Percentiles rank a stretch among this genome's conserved stretches.
phyloP scores from a whole-genome alignment of 1,140 invertebrate species.

The Parasteatoda tepidariorum region DNA sequence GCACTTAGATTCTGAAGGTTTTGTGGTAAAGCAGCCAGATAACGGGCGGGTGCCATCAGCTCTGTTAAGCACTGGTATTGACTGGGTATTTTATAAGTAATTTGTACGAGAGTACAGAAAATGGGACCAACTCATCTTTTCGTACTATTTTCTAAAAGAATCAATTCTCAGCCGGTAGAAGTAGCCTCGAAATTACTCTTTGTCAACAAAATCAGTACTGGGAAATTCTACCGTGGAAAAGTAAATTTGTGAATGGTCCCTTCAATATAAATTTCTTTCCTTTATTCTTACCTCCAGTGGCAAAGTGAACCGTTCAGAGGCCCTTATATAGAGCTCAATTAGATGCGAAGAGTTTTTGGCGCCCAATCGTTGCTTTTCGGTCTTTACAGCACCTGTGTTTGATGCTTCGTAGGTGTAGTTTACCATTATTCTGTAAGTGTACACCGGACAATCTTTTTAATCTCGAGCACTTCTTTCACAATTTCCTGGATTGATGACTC shows the following conservation, averaged over 20 bases:
- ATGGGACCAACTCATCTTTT: conserved; percentile 58
- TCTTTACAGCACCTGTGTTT: conserved; percentile 56
- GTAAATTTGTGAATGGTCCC: conserved; percentile 10
- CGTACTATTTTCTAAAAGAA: conserved; percentile 50
- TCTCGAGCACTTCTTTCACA: conserved; percentile 60
- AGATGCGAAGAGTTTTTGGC: conserved; percentile 53
- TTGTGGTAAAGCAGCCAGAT: conserved; percentile 54
- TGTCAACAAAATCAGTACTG: conserved; percentile 4
- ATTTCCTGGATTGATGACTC: conserved; percentile 60
- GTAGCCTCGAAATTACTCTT: conserved; percentile 45
- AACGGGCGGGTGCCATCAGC: conserved; percentile 60
- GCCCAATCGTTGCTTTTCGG: conserved; percentile 56
- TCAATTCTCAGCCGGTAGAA: conserved; percentile 38
- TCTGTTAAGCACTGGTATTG: conserved; percentile 51
- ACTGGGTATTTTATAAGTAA: conserved; percentile 47
- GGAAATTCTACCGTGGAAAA: conserved; percentile 16
- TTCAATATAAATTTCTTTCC: conserved; percentile 16
- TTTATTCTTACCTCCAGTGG: conserved; percentile 23
- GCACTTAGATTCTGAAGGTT: conserved; percentile 54
- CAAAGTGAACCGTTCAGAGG: conserved; percentile 22
- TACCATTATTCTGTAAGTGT: conserved; percentile 55
- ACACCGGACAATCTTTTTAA: conserved; percentile 57
- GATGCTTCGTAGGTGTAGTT: conserved; percentile 51
- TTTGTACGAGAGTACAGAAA: conserved; percentile 56
- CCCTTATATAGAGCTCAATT: conserved; percentile 55